phyloP scores from a whole-genome alignment of 2,113 vertebrate species.

The Anoura caudifer region DNA sequence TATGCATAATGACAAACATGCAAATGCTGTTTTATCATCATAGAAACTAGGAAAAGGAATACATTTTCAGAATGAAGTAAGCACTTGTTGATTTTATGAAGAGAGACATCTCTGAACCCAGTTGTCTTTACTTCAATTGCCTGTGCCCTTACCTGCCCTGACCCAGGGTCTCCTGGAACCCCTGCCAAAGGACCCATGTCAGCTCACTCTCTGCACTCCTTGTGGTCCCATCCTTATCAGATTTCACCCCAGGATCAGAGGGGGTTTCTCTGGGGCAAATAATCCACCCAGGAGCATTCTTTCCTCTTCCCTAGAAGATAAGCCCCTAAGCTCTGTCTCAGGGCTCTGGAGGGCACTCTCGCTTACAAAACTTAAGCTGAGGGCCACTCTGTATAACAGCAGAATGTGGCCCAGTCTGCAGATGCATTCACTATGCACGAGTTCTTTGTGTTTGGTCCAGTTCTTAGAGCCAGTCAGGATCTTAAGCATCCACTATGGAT shows the following conservation, averaged over 20 bases:
- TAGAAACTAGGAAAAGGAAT: not conserved
- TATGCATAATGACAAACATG: not conserved
- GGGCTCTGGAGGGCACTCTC: not conserved
- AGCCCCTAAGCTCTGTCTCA: not conserved
- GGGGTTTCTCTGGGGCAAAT: not conserved
- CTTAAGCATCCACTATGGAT: not conserved
- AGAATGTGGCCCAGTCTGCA: not conserved
- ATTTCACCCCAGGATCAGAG: not conserved
- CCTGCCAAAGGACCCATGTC: not conserved
- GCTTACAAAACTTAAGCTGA: not conserved
- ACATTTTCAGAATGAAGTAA: slow-evolving; percentile 9
- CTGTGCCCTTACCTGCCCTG: not conserved
- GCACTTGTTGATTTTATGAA: not conserved
- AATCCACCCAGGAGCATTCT: not conserved
- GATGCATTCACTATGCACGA: not conserved
- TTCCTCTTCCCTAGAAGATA: not conserved
- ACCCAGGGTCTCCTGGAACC: not conserved
- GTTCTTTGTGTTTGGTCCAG: not conserved
- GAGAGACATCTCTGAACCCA: not conserved
- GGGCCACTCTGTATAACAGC: not conserved
- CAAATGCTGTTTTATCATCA: not conserved
- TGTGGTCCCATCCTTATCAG: not conserved
- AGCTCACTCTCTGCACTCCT: not conserved
- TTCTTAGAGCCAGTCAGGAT: not conserved
- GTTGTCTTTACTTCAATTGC: not conserved